phyloP scores from a whole-genome alignment of 1,140 invertebrate genomes.

The Bombus confusus region DNA sequence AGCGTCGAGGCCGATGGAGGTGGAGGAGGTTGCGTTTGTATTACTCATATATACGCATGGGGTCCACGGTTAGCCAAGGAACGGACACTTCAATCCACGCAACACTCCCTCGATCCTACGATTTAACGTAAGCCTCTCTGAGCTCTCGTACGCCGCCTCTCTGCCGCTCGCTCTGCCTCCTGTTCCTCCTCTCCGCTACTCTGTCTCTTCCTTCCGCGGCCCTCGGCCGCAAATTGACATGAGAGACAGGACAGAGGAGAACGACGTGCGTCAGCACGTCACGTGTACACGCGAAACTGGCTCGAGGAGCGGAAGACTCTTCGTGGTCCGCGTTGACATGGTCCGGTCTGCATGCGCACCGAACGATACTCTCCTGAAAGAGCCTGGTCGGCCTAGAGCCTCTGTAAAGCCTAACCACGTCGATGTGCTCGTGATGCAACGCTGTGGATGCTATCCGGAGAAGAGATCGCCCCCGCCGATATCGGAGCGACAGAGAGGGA shows the following conservation, averaged over 20 bases:
- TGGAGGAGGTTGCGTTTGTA: slow-evolving; percentile 55
- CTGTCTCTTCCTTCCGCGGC: slow-evolving; percentile 78
- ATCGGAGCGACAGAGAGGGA: neutral
- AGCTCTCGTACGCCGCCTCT: slow-evolving; percentile 49
- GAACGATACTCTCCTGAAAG: slow-evolving; percentile 20
- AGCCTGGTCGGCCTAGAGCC: slow-evolving; percentile 29
- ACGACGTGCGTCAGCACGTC: slow-evolving; percentile 64
- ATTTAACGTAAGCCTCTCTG: slow-evolving; percentile 56
- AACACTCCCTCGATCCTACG: slow-evolving; percentile 67
- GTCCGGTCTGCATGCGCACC: slow-evolving; percentile 33
- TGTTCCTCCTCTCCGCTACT: slow-evolving; percentile 55
- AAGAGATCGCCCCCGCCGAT: neutral
- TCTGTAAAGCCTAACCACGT: neutral
- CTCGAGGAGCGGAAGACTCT: slow-evolving; percentile 68
- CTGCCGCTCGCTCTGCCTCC: slow-evolving; percentile 23
- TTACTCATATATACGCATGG: slow-evolving; percentile 32
- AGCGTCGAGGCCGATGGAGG: slow-evolving; percentile 40
- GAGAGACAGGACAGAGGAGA: slow-evolving; percentile 70
- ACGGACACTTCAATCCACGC: slow-evolving; percentile 80
- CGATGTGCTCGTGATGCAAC: slow-evolving; percentile 18
- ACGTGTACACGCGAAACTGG: slow-evolving; percentile 58
- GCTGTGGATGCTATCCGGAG: slow-evolving; percentile 16
- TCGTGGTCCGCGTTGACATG: slow-evolving; percentile 50
- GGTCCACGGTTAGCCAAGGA: slow-evolving; percentile 78
- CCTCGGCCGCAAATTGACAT: slow-evolving; percentile 77